A percentile compares a stretch with the other conserved stretches of the same genome.
Evolutionary conservation across 2,113 vertebrate species (phyloP).

Genomic region (Aphyosemion australe): DNA sequence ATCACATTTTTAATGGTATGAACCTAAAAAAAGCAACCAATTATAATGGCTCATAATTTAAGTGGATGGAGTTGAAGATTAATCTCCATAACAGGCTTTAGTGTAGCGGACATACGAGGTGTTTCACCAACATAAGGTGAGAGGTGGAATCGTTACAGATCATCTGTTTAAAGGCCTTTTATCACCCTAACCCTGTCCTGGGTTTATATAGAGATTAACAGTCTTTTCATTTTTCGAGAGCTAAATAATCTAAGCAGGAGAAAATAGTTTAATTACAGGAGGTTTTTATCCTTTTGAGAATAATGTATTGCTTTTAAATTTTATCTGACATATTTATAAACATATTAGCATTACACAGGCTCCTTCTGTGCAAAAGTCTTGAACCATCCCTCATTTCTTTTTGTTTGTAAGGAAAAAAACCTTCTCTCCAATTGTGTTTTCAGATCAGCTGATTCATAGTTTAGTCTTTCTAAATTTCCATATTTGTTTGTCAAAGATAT

Average conservation of each 20-base stretch:
- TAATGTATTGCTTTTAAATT: no score
- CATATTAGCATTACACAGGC: no score
- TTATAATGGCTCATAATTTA: conserved; percentile 6
- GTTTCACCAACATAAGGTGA: neutral
- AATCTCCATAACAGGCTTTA: conserved; percentile 9
- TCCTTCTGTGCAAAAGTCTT: neutral
- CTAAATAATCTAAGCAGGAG: neutral
- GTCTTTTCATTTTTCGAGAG: no score
- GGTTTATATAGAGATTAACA: no score
- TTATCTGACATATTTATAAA: no score
- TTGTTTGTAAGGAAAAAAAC: neutral
- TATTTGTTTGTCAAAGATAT: no score
- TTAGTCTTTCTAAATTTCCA: no score
- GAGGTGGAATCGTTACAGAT: conserved; percentile 5
- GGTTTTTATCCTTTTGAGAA: conserved; percentile 4
- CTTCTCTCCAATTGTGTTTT: no score
- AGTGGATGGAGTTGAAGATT: conserved; percentile 11
- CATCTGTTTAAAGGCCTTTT: conserved; percentile 7
- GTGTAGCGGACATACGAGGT: neutral
- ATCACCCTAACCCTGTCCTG: no score
- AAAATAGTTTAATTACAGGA: conserved; percentile 5
- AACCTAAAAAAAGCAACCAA: neutral
- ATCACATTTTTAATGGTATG: conserved; percentile 12
- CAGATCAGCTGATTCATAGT: no score
- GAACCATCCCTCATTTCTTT: neutral